A percentile compares a stretch with the other conserved stretches of the same genome.
phyloP scores from a whole-genome alignment of 1,140 invertebrate species.

The Drosophila virilis region DNA sequence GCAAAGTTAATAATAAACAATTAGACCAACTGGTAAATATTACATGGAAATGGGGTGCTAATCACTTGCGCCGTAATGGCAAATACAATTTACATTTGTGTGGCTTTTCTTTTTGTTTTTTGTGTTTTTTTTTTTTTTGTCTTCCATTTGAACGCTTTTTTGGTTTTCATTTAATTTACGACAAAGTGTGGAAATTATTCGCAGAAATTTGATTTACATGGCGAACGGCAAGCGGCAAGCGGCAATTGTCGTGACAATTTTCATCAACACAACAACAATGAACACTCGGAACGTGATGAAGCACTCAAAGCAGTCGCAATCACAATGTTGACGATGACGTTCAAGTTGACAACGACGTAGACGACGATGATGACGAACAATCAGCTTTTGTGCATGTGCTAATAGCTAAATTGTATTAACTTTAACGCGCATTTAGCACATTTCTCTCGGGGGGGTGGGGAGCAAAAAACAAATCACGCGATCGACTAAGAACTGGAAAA shows the following conservation, averaged over 20 bases:
- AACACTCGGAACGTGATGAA: constrained; percentile 60
- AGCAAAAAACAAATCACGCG: constrained; percentile 23
- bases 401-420: constrained; percentile 69
- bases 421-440: constrained; percentile 53
- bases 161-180: constrained; percentile 44
- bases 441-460: not conserved
- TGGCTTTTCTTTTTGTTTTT: constrained; percentile 17
- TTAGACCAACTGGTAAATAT: constrained; percentile 7
- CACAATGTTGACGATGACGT: constrained; percentile 18
- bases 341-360: constrained; percentile 6
- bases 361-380: constrained; percentile 23
- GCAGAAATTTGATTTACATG: constrained; percentile 71
- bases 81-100: constrained; percentile 59
- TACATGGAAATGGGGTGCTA: constrained; percentile 30
- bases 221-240: constrained; percentile 25
- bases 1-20: constrained; percentile 25
- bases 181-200: constrained; percentile 35
- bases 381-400: constrained; percentile 51
- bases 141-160: constrained; percentile 14
- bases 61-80: constrained; percentile 54
- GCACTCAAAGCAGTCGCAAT: constrained; percentile 49
- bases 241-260: constrained; percentile 68
- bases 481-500: constrained; percentile 5
- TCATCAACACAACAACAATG: constrained; percentile 20
- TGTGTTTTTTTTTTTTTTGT: constrained; percentile 6